Evolutionary conservation across 1,140 invertebrate species (phyloP).

Genomic region (Cydia amplana): DNA sequence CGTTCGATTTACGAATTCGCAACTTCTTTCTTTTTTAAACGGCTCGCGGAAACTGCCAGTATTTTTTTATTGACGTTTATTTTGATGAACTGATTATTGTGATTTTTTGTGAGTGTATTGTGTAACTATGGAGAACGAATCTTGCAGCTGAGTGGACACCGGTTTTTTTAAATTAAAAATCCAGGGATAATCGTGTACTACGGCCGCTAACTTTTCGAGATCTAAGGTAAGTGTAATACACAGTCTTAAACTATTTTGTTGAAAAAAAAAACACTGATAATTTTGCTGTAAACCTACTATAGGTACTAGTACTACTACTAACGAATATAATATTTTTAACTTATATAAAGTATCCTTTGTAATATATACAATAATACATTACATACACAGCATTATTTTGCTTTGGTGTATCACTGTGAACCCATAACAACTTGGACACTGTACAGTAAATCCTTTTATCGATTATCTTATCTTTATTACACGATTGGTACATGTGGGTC

Average conservation of each 20-base stretch:
- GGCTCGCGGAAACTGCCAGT: neutral
- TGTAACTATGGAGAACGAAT: conserved; percentile 51
- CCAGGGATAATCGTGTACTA: conserved; percentile 34
- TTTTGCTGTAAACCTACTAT: neutral
- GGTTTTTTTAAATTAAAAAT: conserved; percentile 42
- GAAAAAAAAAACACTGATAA: neutral
- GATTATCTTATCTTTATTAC: conserved; percentile 15
- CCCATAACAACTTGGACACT: neutral
- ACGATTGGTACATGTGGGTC: conserved; percentile 6
- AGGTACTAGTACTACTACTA: neutral
- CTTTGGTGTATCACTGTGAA: neutral
- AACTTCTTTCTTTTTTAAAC: conserved; percentile 38
- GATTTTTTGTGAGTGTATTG: conserved; percentile 42
- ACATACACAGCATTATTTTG: neutral
- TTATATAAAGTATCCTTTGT: no score
- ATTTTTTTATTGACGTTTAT: conserved; percentile 9
- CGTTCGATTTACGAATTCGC: conserved; percentile 58
- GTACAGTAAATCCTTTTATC: neutral
- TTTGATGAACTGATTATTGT: conserved; percentile 32
- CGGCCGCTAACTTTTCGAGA: conserved; percentile 17
- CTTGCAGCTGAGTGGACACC: conserved; percentile 48
- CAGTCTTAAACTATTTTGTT: neutral
- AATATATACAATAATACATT: no score
- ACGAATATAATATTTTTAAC: neutral
- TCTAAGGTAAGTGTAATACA: conserved; percentile 6